Evolutionary conservation across 1,140 invertebrate species (phyloP).

Genomic region (Pectinophora gossypiella): DNA sequence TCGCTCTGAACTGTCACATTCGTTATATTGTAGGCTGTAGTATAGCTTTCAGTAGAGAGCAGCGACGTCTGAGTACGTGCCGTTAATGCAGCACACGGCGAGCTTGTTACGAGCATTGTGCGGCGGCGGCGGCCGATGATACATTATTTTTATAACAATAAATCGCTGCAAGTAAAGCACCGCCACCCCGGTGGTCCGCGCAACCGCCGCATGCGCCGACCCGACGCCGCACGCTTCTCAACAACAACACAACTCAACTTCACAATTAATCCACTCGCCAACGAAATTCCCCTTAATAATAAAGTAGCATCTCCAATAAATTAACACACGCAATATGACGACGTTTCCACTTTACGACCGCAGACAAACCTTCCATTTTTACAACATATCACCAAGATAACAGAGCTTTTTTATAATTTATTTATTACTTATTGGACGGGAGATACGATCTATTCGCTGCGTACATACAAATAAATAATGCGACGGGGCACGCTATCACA

Average conservation of each 20-base stretch:
- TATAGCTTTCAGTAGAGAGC: slow-evolving; percentile 13
- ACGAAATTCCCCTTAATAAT: not conserved
- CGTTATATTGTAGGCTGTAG: not conserved
- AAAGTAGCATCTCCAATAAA: not conserved
- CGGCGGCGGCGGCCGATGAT: slow-evolving; percentile 54
- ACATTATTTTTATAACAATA: slow-evolving; percentile 75
- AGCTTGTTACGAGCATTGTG: slow-evolving; percentile 65
- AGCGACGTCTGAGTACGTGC: slow-evolving; percentile 16
- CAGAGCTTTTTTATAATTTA: slow-evolving; percentile 29
- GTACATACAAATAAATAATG: slow-evolving; percentile 42
- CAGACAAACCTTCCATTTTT: slow-evolving; percentile 11
- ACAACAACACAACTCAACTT: not conserved
- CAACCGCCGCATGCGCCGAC: not conserved
- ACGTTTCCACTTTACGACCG: slow-evolving; percentile 16
- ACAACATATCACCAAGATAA: slow-evolving; percentile 22
- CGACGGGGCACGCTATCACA: slow-evolving; percentile 25
- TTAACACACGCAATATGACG: too few species aligned
- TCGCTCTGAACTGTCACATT: too few species aligned
- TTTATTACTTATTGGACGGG: slow-evolving; percentile 32
- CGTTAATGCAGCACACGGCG: slow-evolving; percentile 48
- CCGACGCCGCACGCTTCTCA: not conserved
- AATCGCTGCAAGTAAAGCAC: slow-evolving; percentile 69
- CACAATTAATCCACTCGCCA: not conserved
- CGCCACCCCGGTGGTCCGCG: slow-evolving; percentile 58
- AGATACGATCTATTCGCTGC: slow-evolving; percentile 40